Base-by-base conservation (phyloP, 2,797 vertebrate species). In the Picus viridis region DNA sequence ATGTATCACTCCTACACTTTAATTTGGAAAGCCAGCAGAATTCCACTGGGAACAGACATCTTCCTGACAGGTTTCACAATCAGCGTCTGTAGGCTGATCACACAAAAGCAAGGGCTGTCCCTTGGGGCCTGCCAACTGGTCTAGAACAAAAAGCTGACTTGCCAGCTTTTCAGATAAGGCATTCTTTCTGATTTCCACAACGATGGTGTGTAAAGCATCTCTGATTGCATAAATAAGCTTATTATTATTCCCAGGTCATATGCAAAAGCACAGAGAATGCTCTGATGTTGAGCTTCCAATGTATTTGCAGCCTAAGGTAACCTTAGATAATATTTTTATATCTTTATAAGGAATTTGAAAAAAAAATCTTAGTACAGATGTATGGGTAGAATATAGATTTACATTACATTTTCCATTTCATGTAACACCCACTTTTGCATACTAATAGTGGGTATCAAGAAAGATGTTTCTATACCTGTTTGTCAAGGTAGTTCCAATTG, bases 11-110 rank as follows among this genome's bases (percentile, higher is more conserved):
- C 82, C 93, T 78, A 78, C 63, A 51, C 76, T 90, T 79, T 57
- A 76, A 89, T 96, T 92, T 93, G 88, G 90, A 92, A 93, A 87
- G 70, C 86, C 77, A 88, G 76, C 79, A 90, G 79, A 75, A 83
- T 83, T 2, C 3, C 16, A 2, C 43, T 71, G 79, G 79, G 69
- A 88, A 49, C 75, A 62, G 71, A 29, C 75, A 69, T 91, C 86
- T 89, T 84, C 56, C 83, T 94, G 96, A 91, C 90, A 96, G 91
- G 47, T 96, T 95, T 95, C 94, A 64, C 84, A 63, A 30, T 89
- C 79, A 61, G 70, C 49, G n/a, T 67, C 67, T 90, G 39, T 36
- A 78, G 73, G 45, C 59, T 90, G 93, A 89, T 94, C 82, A 75
- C 45, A 86, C 67, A 92, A 83, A 89, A 89, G 84, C 86, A 58